Conservation (phyloP, 2,797 vertebrate genomes). For the Chrysocyon brachyurus region DNA sequence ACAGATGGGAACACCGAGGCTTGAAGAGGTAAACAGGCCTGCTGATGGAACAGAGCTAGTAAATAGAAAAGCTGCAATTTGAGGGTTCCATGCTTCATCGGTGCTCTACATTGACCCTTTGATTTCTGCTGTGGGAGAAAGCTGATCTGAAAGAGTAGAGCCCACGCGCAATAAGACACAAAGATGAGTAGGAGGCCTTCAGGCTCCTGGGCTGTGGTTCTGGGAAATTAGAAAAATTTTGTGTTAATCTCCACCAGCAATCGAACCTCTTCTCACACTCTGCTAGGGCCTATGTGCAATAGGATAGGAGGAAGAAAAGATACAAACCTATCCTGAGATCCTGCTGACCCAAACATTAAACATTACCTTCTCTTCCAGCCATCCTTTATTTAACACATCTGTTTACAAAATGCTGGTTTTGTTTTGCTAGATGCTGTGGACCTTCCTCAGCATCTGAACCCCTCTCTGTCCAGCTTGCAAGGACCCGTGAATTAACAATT, state of each 20-base stretch:
- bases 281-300: neutral
- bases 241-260: neutral
- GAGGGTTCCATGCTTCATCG: rapidly evolving
- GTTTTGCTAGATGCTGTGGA: neutral
- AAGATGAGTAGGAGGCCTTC: neutral
- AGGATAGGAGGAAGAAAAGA: neutral
- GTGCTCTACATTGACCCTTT: rapidly evolving
- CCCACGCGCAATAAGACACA: neutral
- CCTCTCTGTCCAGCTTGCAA: rapidly evolving
- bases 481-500: neutral
- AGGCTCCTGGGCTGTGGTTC: neutral
- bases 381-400: neutral
- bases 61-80: neutral
- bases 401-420: neutral
- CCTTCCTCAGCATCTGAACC: neutral
- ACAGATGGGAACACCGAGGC: neutral
- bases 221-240: neutral
- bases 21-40: neutral
- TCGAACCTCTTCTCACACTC: neutral
- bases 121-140: neutral
- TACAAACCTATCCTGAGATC: neutral
- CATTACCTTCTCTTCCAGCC: neutral
- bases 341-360: neutral
- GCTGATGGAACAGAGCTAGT: neutral
- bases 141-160: neutral